Evolutionary conservation across 2,797 vertebrate species (phyloP), one percentile per base, ranked within the genome.

Genomic region (Muscicapa striata): DNA sequence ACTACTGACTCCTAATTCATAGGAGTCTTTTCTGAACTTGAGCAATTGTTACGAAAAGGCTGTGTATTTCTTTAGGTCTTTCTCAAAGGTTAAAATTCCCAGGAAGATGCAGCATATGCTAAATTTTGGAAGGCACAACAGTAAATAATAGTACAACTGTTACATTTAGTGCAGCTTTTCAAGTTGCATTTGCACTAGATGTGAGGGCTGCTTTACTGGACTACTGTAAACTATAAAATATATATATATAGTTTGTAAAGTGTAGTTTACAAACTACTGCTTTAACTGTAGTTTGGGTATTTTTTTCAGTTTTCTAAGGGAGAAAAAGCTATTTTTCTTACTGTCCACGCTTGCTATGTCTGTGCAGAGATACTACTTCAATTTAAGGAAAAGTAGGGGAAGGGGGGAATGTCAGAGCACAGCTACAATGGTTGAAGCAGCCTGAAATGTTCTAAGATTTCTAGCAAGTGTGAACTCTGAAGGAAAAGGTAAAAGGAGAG

Each of bases 311-410:
- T 84, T 84, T 11, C 46, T 64, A 18, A 6, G 16, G 11, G 26
- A 23, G n/a, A 7, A 34, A 41, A 61, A 41, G 11, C 14, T 11
- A 16, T 59, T 89, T 81, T 59, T 29, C 18, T 51, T 38, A 11
- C 1, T 51, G 30, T 45, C 18, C 17, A 24, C 13, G 4, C n/a
- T 58, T 8, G 40, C 30, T 30, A 0, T 40, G 7, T 61, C 38
- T 86, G 10, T 74, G 41, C 38, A 8, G 9, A 55, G 36, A 7
- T 46, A 18, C n/a, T 82, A 74, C 36, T 36, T 36, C 30, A 20
- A 11, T 74, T 78, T 83, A 9, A 75, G 68, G 67, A 46, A 61
- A 62, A 69, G 5, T 2, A 58, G 27, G 46, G 21, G 15, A 43
- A 68, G 24, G n/a, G 46, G 23, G 34, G 10, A 52, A 34, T 74